Evolutionary conservation across 2,888 invertebrate species (phyloP).

Genomic region (Caenorhabditis wallacei): DNA sequence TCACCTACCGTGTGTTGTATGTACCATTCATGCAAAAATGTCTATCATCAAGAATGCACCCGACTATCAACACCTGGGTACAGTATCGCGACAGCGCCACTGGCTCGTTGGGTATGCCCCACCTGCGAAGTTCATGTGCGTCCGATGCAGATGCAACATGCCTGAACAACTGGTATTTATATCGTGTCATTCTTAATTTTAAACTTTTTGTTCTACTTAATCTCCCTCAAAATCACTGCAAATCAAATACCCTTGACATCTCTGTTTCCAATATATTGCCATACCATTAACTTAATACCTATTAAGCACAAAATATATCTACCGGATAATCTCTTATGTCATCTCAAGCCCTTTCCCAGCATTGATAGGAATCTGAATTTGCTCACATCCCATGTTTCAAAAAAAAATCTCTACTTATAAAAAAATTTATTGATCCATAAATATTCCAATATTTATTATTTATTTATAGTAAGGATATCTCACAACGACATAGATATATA

Average conservation of each 20-base stretch:
- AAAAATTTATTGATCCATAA: neutral
- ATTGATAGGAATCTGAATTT: slow-evolving; percentile 7
- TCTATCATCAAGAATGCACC: slow-evolving; percentile 57
- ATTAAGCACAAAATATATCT: slow-evolving; percentile 19
- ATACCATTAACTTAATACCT: slow-evolving; percentile 15
- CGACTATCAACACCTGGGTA: slow-evolving; percentile 30
- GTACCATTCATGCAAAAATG: slow-evolving; percentile 63
- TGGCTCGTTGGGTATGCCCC: slow-evolving; percentile 53
- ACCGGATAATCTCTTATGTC: slow-evolving; percentile 18
- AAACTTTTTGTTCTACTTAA: neutral
- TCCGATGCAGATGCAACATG: slow-evolving; percentile 32
- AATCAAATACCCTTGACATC: neutral
- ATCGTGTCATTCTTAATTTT: slow-evolving; percentile 28
- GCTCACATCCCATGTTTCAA: slow-evolving; percentile 13
- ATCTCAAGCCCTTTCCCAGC: slow-evolving; percentile 15
- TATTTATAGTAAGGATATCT: too few species aligned
- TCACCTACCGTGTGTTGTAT: slow-evolving; percentile 55
- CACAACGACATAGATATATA: too few species aligned
- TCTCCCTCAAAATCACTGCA: neutral
- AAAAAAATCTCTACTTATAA: slow-evolving; percentile 2
- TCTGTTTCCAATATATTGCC: slow-evolving; percentile 11
- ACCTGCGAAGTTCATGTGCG: slow-evolving; percentile 48
- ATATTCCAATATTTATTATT: too few species aligned
- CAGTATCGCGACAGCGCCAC: slow-evolving; percentile 4
- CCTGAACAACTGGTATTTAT: slow-evolving; percentile 4